Conservation (phyloP, 2,888 invertebrate species). For the Bedellia somnulentella region DNA sequence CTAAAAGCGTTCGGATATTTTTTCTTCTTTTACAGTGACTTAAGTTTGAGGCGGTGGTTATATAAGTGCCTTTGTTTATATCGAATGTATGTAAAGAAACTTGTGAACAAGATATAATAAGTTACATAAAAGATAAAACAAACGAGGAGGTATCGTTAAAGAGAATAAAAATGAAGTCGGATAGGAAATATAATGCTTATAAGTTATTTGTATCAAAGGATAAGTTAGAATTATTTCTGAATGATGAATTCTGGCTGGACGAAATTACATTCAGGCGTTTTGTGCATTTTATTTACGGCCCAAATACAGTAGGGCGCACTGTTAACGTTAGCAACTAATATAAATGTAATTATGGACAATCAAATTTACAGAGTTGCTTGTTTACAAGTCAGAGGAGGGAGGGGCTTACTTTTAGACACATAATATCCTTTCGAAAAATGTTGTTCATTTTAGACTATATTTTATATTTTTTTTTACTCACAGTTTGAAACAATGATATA, state of each 20-base stretch:
- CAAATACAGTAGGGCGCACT: not conserved
- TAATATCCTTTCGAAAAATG: no score
- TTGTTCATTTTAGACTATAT: no score
- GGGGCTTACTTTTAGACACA: no score
- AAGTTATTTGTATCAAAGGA: no score
- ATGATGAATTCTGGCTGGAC: slow-evolving; percentile 3
- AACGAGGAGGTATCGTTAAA: not conserved
- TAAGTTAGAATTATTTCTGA: not conserved
- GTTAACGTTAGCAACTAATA: not conserved
- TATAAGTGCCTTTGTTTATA: slow-evolving; percentile 2
- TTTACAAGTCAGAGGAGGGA: no score
- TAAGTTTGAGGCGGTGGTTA: slow-evolving; percentile 2
- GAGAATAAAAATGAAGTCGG: slow-evolving; percentile 3
- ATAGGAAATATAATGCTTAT: slow-evolving; percentile 3
- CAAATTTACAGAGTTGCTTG: not conserved
- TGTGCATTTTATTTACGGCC: not conserved
- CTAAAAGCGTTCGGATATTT: no score
- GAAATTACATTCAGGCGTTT: slow-evolving; percentile 3
- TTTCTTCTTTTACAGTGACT: no score
- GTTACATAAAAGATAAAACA: slow-evolving; percentile 2
- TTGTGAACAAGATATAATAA: slow-evolving; percentile 2
- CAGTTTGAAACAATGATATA: no score
- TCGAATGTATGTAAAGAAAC: slow-evolving; percentile 5
- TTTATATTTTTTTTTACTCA: no score
- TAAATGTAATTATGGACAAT: not conserved